A percentile compares a stretch with the other conserved stretches of the same genome.
Conservation (phyloP, 2,113 vertebrate species). For the Platycercus adscitus region DNA sequence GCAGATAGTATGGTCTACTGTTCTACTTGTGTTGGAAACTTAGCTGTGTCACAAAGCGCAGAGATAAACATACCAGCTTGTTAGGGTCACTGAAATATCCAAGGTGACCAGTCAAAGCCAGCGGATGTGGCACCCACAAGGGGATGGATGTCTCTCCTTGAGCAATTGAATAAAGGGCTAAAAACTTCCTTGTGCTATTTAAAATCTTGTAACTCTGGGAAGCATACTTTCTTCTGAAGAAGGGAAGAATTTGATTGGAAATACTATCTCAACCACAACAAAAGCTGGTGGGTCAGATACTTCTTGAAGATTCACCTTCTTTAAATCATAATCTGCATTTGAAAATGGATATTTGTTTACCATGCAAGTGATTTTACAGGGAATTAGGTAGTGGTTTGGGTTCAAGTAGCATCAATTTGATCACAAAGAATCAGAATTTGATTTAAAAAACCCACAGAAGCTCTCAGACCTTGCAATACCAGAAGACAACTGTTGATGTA, state of each 20-base stretch:
- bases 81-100: background rate
- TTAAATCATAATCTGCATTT: background rate
- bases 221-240: background rate
- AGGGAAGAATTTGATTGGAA: background rate
- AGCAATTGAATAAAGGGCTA: background rate
- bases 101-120: background rate
- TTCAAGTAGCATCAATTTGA: background rate
- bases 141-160: background rate
- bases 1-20: background rate
- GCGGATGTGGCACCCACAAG: fast-evolving
- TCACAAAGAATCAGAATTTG: background rate
- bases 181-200: background rate
- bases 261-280: background rate
- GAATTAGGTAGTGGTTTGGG: background rate
- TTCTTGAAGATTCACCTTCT: background rate
- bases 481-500: background rate
- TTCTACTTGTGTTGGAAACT: background rate
- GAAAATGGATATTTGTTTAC: background rate
- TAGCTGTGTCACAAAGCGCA: background rate
- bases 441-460: background rate
- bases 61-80: background rate
- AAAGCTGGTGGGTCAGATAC: background rate
- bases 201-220: background rate
- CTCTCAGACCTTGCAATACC: background rate
- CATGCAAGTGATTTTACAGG: background rate